phyloP scores from a whole-genome alignment of 1,140 invertebrate species.

The Zaprionus africanus region DNA sequence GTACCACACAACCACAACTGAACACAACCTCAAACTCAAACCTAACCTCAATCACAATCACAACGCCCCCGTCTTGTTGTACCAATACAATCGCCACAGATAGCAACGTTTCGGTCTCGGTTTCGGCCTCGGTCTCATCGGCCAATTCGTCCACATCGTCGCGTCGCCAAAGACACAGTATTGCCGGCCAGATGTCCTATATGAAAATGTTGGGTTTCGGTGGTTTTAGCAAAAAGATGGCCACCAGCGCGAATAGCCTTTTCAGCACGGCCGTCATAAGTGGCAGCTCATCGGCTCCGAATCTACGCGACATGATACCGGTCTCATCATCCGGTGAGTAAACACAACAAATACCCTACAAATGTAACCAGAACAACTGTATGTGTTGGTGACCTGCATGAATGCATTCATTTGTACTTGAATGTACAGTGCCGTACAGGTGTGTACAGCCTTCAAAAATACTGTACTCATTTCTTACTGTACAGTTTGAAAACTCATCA shows the following conservation, averaged over 20 bases:
- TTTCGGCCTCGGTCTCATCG: constrained; percentile 75
- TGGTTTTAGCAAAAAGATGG: constrained; percentile 88
- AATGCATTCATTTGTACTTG: too few relatives aligned
- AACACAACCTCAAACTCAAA: constrained; percentile 17
- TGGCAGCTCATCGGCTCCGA: constrained; percentile 95
- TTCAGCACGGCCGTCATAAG: constrained; percentile 98
- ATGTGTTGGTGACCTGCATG: not conserved
- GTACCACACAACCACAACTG: constrained; percentile 7
- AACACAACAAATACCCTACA: not conserved
- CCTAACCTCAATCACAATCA: constrained; percentile 25
- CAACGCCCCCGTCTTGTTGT: constrained; percentile 48
- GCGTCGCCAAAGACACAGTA: constrained; percentile 95
- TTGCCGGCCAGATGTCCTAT: constrained; percentile 96
- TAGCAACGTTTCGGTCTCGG: constrained; percentile 74
- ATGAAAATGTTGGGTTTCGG: constrained; percentile 93
- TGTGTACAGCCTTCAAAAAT: too few relatives aligned
- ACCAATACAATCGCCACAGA: constrained; percentile 78
- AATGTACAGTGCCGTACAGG: too few relatives aligned
- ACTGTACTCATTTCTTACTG: too few relatives aligned
- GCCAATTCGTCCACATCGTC: constrained; percentile 85
- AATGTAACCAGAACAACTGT: not conserved
- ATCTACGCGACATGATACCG: constrained; percentile 93
- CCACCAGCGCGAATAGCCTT: constrained; percentile 90
- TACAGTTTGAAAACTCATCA: too few relatives aligned
- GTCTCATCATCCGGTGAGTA: constrained; percentile 89